Percentiles rank a stretch among this genome's conserved stretches.
Conservation (phyloP, 2,888 invertebrate species). For the Trichogramma evanescens region DNA sequence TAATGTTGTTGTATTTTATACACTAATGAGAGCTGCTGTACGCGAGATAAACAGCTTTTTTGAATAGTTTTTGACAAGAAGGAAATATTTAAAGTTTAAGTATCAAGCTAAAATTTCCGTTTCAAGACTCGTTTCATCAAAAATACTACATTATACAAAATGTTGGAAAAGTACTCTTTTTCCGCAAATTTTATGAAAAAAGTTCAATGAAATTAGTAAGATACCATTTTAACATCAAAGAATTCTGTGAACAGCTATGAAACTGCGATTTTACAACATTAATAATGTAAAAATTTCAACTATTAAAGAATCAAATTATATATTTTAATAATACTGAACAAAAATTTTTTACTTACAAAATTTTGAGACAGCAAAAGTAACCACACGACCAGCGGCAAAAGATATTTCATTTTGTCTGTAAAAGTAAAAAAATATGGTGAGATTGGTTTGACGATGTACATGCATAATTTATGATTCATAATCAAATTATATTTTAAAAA, state of each 20-base stretch:
- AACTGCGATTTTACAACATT: constrained; percentile 6
- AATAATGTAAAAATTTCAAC: constrained; percentile 11
- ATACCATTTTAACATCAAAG: not conserved
- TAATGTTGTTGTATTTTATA: not conserved
- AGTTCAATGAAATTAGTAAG: not conserved
- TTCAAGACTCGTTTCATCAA: no score
- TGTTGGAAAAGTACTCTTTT: no score
- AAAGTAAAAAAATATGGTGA: constrained; percentile 49
- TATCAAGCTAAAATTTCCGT: no score
- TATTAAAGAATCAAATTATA: constrained; percentile 19
- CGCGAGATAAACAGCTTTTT: constrained; percentile 1
- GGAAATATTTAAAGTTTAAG: no score
- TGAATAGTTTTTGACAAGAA: not conserved
- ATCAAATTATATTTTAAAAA: no score
- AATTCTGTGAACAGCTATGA: not conserved
- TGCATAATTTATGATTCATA: no score
- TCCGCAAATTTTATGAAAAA: no score
- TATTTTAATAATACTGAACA: not conserved
- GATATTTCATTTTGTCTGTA: constrained; percentile 87
- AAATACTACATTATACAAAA: no score
- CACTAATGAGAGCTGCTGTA: not conserved
- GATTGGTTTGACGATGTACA: no score
- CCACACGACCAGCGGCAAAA: constrained; percentile 89
- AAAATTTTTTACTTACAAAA: constrained; percentile 61
- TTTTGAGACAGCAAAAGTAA: constrained; percentile 69